phyloP scores from a whole-genome alignment of 92 coral and sea anemone species.

The Parazoanthus swiftii region DNA sequence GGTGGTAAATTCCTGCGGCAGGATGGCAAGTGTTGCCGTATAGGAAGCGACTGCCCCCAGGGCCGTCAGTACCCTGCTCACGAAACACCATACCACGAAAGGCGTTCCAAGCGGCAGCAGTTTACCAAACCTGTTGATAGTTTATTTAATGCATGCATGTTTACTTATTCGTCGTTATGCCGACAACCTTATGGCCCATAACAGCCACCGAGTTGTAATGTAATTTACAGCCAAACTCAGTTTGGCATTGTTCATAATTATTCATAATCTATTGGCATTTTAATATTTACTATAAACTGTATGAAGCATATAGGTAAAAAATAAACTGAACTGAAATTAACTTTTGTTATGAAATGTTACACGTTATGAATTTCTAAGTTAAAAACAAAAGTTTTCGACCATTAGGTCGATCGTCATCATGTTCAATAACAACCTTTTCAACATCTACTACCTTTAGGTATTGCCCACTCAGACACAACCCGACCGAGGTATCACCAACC shows the following conservation, averaged over 20 bases:
- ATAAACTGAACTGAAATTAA: too few species aligned
- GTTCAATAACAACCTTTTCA: too few species aligned
- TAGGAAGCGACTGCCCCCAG: not conserved
- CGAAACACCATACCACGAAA: slow-evolving; percentile 12
- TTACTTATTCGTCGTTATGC: not conserved
- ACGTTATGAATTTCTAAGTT: too few species aligned
- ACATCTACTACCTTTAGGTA: too few species aligned
- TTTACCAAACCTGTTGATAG: not conserved
- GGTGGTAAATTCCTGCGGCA: not conserved
- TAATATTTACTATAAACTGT: too few species aligned
- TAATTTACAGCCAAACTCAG: too few species aligned
- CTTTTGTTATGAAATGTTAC: too few species aligned
- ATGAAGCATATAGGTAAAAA: too few species aligned
- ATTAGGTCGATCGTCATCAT: too few species aligned
- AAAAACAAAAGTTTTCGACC: not conserved
- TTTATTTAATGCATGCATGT: not conserved
- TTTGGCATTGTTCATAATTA: too few species aligned
- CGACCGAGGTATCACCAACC: not conserved
- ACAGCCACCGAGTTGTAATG: too few species aligned
- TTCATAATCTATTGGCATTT: too few species aligned
- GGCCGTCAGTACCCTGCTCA: not conserved
- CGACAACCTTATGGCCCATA: not conserved
- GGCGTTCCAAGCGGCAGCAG: not conserved
- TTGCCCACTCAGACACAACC: not conserved
- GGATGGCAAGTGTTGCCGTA: not conserved